Percentiles rank a stretch among this genome's conserved stretches.
Evolutionary conservation across 2,113 vertebrate species (phyloP).

Genomic region (Rhynchomys soricoides): DNA sequence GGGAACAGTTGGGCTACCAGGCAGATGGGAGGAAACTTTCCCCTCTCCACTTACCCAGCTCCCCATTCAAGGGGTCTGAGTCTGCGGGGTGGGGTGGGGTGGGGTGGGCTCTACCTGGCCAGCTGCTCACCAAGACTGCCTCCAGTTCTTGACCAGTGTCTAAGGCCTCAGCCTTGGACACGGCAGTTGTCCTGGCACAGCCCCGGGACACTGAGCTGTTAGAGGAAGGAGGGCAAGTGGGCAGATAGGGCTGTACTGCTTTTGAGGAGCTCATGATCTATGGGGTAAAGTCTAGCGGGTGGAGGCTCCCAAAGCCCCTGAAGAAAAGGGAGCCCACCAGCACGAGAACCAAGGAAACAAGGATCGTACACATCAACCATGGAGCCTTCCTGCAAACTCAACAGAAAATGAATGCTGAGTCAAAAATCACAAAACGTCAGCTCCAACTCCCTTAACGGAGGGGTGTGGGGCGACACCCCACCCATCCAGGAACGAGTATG

Average conservation of each 20-base stretch:
- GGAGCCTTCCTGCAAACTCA: too few species aligned
- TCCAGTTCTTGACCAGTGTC: not conserved
- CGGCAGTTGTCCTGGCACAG: not conserved
- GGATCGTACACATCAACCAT: not conserved
- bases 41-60: not conserved
- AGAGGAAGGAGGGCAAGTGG: not conserved
- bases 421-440: not conserved
- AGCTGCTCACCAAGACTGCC: not conserved
- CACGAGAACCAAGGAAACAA: not conserved
- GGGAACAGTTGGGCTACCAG: not conserved
- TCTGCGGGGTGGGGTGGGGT: too few species aligned
- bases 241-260: not conserved
- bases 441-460: not conserved
- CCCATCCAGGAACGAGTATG: not conserved
- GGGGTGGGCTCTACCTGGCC: not conserved
- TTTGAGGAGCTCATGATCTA: not conserved
- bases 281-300: not conserved
- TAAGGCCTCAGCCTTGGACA: not conserved
- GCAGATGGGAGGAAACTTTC: not conserved
- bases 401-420: not conserved
- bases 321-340: not conserved
- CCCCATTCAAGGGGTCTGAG: not conserved
- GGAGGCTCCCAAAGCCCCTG: not conserved
- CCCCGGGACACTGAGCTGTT: not conserved
- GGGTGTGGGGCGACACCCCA: not conserved